Evolutionary conservation across 37 sponge, comb jelly and placozoan genomes (phyloP).

Genomic region (Geodia barretti): DNA sequence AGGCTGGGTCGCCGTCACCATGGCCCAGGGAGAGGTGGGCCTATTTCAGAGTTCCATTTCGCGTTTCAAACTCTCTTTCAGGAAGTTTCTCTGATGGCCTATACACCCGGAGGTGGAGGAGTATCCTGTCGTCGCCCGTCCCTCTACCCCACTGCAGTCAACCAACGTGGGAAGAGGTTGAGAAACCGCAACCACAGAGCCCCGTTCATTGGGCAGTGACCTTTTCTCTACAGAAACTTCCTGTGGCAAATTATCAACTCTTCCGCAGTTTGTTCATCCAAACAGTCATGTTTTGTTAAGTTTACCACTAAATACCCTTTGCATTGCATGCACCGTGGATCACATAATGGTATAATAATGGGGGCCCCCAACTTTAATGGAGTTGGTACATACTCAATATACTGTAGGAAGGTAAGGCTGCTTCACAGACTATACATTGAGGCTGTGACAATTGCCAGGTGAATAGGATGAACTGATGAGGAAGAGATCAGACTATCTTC

Average conservation of each 20-base stretch:
- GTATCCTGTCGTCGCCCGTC: conserved; percentile 65
- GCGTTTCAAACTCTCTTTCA: background rate
- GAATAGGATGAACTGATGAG: background rate
- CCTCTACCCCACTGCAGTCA: conserved; percentile 54
- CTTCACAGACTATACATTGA: background rate
- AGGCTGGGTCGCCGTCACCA: conserved; percentile 85
- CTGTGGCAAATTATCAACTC: conserved; percentile 62
- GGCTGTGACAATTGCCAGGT: background rate
- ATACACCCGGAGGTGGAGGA: conserved; percentile 72
- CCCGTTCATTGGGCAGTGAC: conserved; percentile 13
- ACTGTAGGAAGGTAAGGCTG: no score
- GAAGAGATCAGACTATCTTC: conserved; percentile 85
- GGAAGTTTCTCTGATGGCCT: conserved; percentile 22
- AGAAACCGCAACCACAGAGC: conserved; percentile 24
- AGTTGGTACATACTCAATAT: no score
- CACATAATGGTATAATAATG: no score
- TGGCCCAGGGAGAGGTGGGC: no score
- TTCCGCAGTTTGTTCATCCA: no score
- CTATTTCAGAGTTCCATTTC: no score
- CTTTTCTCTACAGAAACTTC: background rate
- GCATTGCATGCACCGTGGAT: no score
- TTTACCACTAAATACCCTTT: no score
- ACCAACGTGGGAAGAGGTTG: conserved; percentile 61
- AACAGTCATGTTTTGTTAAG: no score
- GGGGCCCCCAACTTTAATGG: no score